Percentiles rank a stretch among this genome's conserved stretches.
Evolutionary conservation across 2,797 vertebrate genomes (phyloP).

Genomic region (Octomys mimax): DNA sequence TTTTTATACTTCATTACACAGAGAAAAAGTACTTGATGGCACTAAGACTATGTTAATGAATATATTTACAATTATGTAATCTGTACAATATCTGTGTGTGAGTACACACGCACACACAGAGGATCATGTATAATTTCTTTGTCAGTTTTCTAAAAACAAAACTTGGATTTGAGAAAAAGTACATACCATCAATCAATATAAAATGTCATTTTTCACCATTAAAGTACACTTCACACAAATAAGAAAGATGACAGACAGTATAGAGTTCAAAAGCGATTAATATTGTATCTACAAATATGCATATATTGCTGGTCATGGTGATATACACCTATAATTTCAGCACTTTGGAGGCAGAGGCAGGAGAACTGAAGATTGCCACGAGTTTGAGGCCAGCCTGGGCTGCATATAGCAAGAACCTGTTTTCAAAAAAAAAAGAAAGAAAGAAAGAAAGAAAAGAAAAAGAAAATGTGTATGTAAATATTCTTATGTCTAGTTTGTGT

Average conservation of each 20-base stretch:
- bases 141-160: slow-evolving; percentile 28
- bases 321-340: not conserved
- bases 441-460: not conserved
- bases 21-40: slow-evolving; percentile 36
- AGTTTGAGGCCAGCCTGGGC: not conserved
- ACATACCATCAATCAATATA: not conserved
- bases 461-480: not conserved
- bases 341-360: not conserved
- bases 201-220: not conserved
- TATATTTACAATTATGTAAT: not conserved
- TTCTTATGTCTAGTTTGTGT: not conserved
- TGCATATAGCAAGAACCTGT: not conserved
- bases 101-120: not conserved
- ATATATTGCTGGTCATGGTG: not conserved
- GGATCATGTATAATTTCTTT: not conserved
- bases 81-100: not conserved
- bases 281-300: slow-evolving; percentile 4
- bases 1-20: not conserved
- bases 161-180: not conserved
- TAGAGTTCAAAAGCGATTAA: not conserved
- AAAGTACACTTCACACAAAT: not conserved
- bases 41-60: not conserved
- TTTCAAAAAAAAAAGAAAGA: not conserved
- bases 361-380: not conserved
- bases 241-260: not conserved